phyloP scores from a whole-genome alignment of 1,140 invertebrate genomes.

The Rhizoglyphus robini region DNA sequence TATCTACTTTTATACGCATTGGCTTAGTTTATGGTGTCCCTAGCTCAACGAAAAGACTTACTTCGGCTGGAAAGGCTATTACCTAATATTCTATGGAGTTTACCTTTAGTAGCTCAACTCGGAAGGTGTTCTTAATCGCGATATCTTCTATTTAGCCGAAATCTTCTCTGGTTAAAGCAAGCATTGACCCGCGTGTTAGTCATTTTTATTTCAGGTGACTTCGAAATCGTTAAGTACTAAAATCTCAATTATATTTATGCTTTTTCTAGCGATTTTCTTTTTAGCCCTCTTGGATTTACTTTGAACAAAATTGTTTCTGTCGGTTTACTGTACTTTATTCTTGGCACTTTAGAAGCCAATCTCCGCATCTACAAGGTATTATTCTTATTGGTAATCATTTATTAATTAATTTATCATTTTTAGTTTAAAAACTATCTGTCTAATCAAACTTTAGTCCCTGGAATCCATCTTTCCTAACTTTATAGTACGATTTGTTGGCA shows the following conservation, averaged over 20 bases:
- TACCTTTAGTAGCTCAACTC: constrained; percentile 65
- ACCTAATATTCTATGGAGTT: constrained; percentile 76
- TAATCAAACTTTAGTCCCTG: constrained; percentile 52
- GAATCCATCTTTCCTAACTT: constrained; percentile 52
- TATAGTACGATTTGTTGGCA: constrained; percentile 52
- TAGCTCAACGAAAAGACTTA: constrained; percentile 72
- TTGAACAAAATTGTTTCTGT: constrained; percentile 69
- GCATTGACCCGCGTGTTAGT: constrained; percentile 80
- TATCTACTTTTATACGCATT: constrained; percentile 60
- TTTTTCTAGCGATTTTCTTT: constrained; percentile 24
- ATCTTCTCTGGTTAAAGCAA: constrained; percentile 73
- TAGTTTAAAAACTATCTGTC: constrained; percentile 49
- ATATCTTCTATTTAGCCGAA: constrained; percentile 63
- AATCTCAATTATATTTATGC: no score
- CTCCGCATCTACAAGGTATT: constrained; percentile 48
- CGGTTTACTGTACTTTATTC: constrained; percentile 61
- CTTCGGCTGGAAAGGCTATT: constrained; percentile 74
- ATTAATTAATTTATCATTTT: constrained; percentile 8
- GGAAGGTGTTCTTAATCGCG: constrained; percentile 46
- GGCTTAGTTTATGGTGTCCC: constrained; percentile 76
- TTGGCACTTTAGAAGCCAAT: constrained; percentile 63
- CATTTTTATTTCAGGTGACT: constrained; percentile 81
- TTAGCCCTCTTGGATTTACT: constrained; percentile 65
- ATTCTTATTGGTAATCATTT: constrained; percentile 20
- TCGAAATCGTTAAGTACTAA: constrained; percentile 90